Percentiles rank a stretch among this genome's conserved stretches.
These are phyloP conservation scores for Metopia argyrocephala DNA, from an alignment of 2,888 invertebrate genomes.

Conservation along the genomic window DNA sequence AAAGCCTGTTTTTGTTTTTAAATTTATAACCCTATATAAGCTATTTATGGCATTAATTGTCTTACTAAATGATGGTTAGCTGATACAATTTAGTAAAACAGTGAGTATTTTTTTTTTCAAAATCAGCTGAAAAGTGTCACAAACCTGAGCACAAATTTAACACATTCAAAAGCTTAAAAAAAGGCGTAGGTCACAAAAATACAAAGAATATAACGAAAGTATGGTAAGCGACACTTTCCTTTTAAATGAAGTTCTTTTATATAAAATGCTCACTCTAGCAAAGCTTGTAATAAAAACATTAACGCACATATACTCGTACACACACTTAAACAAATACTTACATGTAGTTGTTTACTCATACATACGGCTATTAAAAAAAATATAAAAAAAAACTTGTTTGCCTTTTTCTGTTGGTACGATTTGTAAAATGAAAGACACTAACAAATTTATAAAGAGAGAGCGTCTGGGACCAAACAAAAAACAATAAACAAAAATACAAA, in stretches of 20 bases:
- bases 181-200: background rate
- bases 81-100: too few relatives aligned
- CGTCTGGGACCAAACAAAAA: slow-evolving; percentile 16
- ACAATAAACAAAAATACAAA: background rate
- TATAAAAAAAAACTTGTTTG: background rate
- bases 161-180: slow-evolving; percentile 16
- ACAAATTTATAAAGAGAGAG: background rate
- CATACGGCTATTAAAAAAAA: background rate
- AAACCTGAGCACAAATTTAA: too few relatives aligned
- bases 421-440: slow-evolving; percentile 12
- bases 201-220: background rate
- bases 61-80: too few relatives aligned
- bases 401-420: slow-evolving; percentile 2
- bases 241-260: slow-evolving; percentile 46
- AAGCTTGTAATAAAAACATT: background rate
- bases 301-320: background rate
- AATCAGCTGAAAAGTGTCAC: too few relatives aligned
- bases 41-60: too few relatives aligned
- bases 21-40: too few relatives aligned
- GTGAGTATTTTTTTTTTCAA: too few relatives aligned
- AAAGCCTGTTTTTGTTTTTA: too few relatives aligned
- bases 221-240: slow-evolving; percentile 45
- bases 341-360: background rate
- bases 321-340: background rate
- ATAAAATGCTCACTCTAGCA: background rate